Base-by-base conservation (phyloP, 2,113 vertebrate species). In the Nerophis ophidion region DNA sequence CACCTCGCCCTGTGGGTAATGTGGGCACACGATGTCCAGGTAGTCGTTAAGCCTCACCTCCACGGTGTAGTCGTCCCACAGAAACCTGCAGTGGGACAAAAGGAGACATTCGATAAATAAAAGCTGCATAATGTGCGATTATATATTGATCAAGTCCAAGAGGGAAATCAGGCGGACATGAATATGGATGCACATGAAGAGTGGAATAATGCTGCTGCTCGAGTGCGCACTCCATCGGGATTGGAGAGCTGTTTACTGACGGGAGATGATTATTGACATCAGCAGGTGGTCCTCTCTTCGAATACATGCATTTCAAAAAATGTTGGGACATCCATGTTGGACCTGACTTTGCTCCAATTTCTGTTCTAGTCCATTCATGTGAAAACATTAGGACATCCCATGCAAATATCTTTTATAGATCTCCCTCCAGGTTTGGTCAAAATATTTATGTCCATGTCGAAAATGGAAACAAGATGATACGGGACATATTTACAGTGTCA, bases 1-100 rank as follows among this genome's bases (percentile, higher is more conserved):
- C 66, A 87, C 83, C 5, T 88, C 81, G 8, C 90, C 89, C 62
- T 90, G 91, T 33, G 94, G 93, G 0, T 98, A 98, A 65, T 98
- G 94, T 0, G 96, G 96, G 76, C 96, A 98, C 76, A 97, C 89
- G 15, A 98, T 96, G 76, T 98, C 96, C 84, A 98, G 83, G 81
- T 98, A 96, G 80, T 98, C 95, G 0, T 96, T 95, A 38, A 96
- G 86, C 8, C 14, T 88, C 48, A 97, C 94, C 12, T 93, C 86
- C 7, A 98, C 90, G 0, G 89, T 75, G 58, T 94, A 98, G 70
- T 89, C 76, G 0, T 90, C 83, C 72, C 54, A 61, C 15, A 75
- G 70, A 57, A 98, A 95, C 81, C 96, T 98, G 84, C 0, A 3
- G n/a, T 46, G 26, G 3, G 12, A 8, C 40, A 0, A 36, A 5